Base-by-base conservation (phyloP, 2,888 invertebrate genomes). In the Galerucella nymphaeae region DNA sequence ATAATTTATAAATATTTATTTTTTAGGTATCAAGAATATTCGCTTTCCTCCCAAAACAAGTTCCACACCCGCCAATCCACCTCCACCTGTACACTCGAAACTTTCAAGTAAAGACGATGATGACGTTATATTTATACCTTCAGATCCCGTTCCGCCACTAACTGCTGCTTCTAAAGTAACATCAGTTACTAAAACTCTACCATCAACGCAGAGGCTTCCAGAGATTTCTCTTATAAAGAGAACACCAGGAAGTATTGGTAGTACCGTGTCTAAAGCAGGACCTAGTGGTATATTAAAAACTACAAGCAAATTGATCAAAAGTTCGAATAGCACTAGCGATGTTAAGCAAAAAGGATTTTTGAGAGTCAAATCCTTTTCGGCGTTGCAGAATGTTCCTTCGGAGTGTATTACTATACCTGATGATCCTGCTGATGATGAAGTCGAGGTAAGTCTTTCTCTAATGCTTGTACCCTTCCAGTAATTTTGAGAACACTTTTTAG, bases 111-210 rank as follows among this genome's bases (percentile, higher is more conserved):
- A 68, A 61, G 79, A 82, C 59, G 89, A 89, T 76, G 89, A 89
- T 75, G 88, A 86, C 72, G 89, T 89, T 76, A 88, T 89, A 72
- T 88, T 89, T 77, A 82, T 83, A 16, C 61, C 71, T 5, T 72
- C 77, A 11, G 73, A 78, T 23, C 73, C 78, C n/a, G 41, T 70
- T 16, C 66, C 73, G 2, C 58, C 78, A 18, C 65, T 70, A 20
- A 72, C 68, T 13, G 20, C 72, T 13, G 8, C 74, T 2, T 53
- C 74, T 14, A 38, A 72, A 11, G 38, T 72, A n/a, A 50, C 65
- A 42, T 64, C 70, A n/a, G 66, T 58, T 74, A 16, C 65, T 75
- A 38, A 58, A 75, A 2, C 30, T 72, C 2, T 63, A 66, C 20
- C 72, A 70, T 3, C 75, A 66, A 16, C 55, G 53, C 23, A 11